A percentile compares a stretch with the other conserved stretches of the same genome.
phyloP scores from a whole-genome alignment of 2,888 invertebrate species.

The Lasioglossum malachurum region DNA sequence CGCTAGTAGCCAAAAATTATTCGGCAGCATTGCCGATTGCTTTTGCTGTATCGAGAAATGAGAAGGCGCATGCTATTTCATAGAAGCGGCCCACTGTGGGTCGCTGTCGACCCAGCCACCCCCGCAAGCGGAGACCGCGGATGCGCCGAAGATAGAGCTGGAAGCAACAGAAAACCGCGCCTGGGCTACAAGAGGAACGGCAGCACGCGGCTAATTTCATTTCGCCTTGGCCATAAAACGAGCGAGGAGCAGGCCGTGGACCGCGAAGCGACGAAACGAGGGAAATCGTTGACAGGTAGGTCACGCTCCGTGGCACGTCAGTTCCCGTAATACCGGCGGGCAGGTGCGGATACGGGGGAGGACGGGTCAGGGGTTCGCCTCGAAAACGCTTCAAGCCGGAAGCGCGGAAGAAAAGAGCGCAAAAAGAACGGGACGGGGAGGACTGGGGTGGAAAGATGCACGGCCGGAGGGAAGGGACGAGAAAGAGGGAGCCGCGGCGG shows the following conservation, averaged over 20 bases:
- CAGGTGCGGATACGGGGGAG: conserved; percentile 1
- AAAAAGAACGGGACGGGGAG: conserved; percentile 20
- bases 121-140: not conserved
- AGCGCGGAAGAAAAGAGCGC: conserved; percentile 30
- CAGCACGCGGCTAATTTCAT: conserved; percentile 24
- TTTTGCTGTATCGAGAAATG: too few relatives aligned
- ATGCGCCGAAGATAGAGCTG: not conserved
- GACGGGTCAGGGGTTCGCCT: conserved; percentile 33
- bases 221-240: conserved; percentile 7
- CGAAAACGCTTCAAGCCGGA: conserved; percentile 38
- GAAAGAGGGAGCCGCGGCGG: not conserved
- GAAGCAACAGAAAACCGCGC: not conserved
- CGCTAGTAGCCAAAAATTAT: too few relatives aligned
- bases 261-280: conserved; percentile 19
- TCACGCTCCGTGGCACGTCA: conserved; percentile 64
- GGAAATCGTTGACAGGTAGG: conserved; percentile 64
- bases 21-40: too few relatives aligned
- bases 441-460: conserved; percentile 5
- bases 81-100: too few relatives aligned
- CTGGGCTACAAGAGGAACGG: not conserved
- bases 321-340: conserved; percentile 47
- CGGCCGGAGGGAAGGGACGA: not conserved
- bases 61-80: too few relatives aligned
- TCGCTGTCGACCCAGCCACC: not conserved
- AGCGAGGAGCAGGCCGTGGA: not conserved